These are phyloP conservation scores for Heterotilapia buettikoferi DNA, from an alignment of 2,113 vertebrate genomes.

Conservation along the genomic window DNA sequence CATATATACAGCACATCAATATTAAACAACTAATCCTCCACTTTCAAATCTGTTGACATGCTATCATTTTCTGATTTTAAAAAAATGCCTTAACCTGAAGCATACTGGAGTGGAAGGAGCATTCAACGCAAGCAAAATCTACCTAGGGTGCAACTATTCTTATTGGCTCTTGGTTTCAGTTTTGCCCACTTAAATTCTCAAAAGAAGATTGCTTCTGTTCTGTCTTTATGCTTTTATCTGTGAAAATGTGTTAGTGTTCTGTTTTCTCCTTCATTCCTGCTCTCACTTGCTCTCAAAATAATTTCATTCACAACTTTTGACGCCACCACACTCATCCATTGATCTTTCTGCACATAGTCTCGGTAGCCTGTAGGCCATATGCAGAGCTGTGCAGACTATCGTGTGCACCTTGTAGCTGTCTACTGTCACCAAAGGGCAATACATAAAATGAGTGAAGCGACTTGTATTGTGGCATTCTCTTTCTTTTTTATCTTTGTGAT, in stretches of 20 bases:
- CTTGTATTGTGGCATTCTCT: neutral
- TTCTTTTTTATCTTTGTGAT: neutral
- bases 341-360: neutral
- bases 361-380: neutral
- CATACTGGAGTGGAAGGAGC: neutral
- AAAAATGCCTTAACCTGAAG: neutral
- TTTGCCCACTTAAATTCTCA: neutral
- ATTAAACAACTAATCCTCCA: neutral
- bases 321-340: neutral
- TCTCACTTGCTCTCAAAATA: neutral
- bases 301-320: neutral
- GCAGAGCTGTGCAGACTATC: neutral
- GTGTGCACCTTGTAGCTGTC: neutral
- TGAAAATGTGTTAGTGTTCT: neutral
- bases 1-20: neutral
- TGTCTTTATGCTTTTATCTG: neutral
- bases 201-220: neutral
- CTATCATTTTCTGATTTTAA: rapidly evolving
- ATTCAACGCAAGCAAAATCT: neutral
- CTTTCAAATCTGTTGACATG: neutral
- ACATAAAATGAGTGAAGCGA: neutral
- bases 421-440: neutral
- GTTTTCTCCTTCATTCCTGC: neutral
- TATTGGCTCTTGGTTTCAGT: neutral
- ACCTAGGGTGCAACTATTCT: neutral